phyloP scores from a whole-genome alignment of 1,140 invertebrate genomes.

The Camponotus pennsylvanicus region DNA sequence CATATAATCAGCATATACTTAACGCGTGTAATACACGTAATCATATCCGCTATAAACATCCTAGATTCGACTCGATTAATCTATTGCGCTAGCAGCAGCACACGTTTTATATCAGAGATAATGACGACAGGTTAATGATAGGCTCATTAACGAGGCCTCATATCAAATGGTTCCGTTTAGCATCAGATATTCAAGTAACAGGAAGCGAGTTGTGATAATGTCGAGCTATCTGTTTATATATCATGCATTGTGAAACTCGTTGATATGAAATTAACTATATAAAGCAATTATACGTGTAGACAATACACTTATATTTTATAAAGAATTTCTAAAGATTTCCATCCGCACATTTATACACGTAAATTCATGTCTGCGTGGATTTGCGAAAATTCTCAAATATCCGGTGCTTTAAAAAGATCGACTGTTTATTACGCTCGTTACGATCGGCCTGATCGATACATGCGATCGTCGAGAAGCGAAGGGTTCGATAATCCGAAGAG shows the following conservation, averaged over 20 bases:
- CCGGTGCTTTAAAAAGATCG: conserved; percentile 44
- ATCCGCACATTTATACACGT: not conserved
- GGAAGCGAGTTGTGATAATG: conserved; percentile 68
- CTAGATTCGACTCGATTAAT: conserved; percentile 74
- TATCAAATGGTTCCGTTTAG: conserved; percentile 73
- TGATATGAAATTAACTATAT: conserved; percentile 54
- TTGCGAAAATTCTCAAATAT: conserved; percentile 34
- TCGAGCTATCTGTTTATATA: conserved; percentile 65
- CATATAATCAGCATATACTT: conserved; percentile 69
- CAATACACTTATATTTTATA: not conserved
- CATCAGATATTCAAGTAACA: conserved; percentile 70
- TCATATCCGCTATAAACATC: conserved; percentile 71
- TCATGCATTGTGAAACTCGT: conserved; percentile 35
- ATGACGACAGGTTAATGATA: conserved; percentile 74
- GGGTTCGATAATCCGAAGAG: conserved; percentile 11
- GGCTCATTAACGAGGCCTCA: conserved; percentile 72
- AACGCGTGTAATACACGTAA: conserved; percentile 57
- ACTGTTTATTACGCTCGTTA: conserved; percentile 54
- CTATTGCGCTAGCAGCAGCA: conserved; percentile 66
- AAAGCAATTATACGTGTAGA: not conserved
- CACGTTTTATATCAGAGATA: conserved; percentile 71
- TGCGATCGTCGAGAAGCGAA: conserved; percentile 35
- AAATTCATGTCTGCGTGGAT: conserved; percentile 5
- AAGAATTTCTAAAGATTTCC: not conserved
- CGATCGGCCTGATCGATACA: conserved; percentile 38